A percentile compares a stretch with the other conserved stretches of the same genome.
These are phyloP conservation scores for Xylocampa areola DNA, from an alignment of 2,888 invertebrate genomes.

Conservation along the genomic window DNA sequence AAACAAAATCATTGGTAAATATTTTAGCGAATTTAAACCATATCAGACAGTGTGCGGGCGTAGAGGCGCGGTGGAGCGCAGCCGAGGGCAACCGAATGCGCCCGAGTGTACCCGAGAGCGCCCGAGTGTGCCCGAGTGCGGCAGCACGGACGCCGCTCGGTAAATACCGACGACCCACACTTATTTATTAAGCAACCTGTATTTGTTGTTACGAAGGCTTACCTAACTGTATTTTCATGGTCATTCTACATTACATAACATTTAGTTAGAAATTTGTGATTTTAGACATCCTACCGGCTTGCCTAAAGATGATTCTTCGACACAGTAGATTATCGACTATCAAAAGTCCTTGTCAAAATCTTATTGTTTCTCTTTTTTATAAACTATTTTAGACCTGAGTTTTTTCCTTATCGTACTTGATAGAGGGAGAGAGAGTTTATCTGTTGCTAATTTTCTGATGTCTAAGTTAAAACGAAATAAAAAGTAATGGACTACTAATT, in stretches of 20 bases:
- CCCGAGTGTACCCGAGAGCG: slow-evolving; percentile 47
- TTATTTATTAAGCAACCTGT: slow-evolving; percentile 37
- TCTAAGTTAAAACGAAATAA: too few relatives aligned
- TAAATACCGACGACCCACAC: slow-evolving; percentile 42
- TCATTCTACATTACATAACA: slow-evolving; percentile 12
- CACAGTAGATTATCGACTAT: too few relatives aligned
- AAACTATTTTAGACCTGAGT: too few relatives aligned
- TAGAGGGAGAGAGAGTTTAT: too few relatives aligned
- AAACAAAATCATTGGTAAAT: slow-evolving; percentile 46
- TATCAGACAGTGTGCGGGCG: slow-evolving; percentile 47
- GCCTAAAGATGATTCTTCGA: too few relatives aligned
- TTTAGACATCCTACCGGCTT: too few relatives aligned
- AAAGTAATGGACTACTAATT: too few relatives aligned
- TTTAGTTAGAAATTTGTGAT: slow-evolving; percentile 15
- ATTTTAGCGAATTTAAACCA: slow-evolving; percentile 42
- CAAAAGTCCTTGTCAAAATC: too few relatives aligned
- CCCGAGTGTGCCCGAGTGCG: slow-evolving; percentile 50
- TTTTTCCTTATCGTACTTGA: too few relatives aligned
- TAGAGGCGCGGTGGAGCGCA: slow-evolving; percentile 53
- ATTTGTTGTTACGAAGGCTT: slow-evolving; percentile 42
- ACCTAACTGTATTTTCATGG: slow-evolving; percentile 39
- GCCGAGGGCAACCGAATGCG: slow-evolving; percentile 52
- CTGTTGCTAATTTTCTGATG: too few relatives aligned
- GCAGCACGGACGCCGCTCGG: slow-evolving; percentile 34
- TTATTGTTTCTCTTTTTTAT: too few relatives aligned